These are phyloP conservation scores for Pristionchus japonicus DNA, from an alignment of 2,888 invertebrate genomes.

Conservation along the genomic window DNA sequence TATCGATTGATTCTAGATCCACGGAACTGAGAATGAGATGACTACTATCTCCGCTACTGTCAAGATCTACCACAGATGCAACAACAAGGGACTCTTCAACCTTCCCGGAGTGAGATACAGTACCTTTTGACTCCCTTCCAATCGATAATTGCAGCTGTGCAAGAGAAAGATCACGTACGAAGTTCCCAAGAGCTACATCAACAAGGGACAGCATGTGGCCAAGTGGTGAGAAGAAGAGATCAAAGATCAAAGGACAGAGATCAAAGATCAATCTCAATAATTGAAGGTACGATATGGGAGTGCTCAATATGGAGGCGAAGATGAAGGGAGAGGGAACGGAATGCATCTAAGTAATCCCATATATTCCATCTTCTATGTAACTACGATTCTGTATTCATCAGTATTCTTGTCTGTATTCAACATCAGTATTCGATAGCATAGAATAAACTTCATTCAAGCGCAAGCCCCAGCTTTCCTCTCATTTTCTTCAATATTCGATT, in stretches of 20 bases:
- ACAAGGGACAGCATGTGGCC: background rate
- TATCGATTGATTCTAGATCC: background rate
- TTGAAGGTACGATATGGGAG: slow-evolving; percentile 38
- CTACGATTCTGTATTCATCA: background rate
- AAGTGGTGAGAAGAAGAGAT: background rate
- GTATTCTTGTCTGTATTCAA: background rate
- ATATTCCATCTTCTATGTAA: too few species aligned
- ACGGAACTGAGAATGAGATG: slow-evolving; percentile 17
- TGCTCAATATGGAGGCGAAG: slow-evolving; percentile 47
- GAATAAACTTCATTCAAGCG: background rate
- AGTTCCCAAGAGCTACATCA: slow-evolving; percentile 33
- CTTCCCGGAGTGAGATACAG: background rate
- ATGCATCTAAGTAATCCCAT: slow-evolving; percentile 26
- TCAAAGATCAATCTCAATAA: slow-evolving; percentile 1
- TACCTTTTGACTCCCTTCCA: background rate
- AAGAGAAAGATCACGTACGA: slow-evolving; percentile 46
- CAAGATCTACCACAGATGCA: slow-evolving; percentile 48
- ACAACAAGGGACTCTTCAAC: slow-evolving; percentile 46
- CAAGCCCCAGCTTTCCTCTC: background rate
- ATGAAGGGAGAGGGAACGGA: slow-evolving; percentile 32
- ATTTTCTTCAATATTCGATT: too few species aligned
- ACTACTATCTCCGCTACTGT: background rate
- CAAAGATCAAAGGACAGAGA: background rate
- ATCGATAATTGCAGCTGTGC: slow-evolving; percentile 46
- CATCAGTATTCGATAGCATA: background rate